phyloP scores from a whole-genome alignment of 2,888 invertebrate genomes.

The Sphaerophoria taeniata region DNA sequence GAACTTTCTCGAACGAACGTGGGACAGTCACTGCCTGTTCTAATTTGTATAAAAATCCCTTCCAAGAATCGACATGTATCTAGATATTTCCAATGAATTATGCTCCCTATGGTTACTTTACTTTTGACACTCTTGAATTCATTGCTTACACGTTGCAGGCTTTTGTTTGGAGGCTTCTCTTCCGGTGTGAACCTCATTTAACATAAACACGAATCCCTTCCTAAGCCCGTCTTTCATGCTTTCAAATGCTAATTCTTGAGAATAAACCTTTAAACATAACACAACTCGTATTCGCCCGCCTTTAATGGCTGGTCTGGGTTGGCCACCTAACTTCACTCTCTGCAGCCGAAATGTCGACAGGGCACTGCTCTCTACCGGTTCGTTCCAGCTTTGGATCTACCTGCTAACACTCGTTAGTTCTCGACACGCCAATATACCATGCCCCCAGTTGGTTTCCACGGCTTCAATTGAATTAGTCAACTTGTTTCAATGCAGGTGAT shows the following conservation, averaged over 20 bases:
- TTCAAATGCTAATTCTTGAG: not conserved
- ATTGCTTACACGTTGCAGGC: too few species aligned
- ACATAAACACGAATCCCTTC: conserved; percentile 4
- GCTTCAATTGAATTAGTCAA: conserved; percentile 64
- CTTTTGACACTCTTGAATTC: too few species aligned
- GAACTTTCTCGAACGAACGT: too few species aligned
- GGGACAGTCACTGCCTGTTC: too few species aligned
- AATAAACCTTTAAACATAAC: conserved; percentile 4
- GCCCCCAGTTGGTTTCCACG: conserved; percentile 52
- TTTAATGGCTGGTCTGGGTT: conserved; percentile 22
- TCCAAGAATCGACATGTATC: too few species aligned
- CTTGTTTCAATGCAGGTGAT: conserved; percentile 3
- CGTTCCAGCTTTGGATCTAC: not conserved
- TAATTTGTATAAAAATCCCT: too few species aligned
- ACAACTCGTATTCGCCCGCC: not conserved
- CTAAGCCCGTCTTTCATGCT: conserved; percentile 7
- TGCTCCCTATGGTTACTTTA: too few species aligned
- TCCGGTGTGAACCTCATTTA: conserved; percentile 30
- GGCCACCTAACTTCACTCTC: not conserved
- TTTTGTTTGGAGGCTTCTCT: not conserved
- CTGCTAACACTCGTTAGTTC: conserved; percentile 45
- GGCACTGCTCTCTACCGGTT: too few species aligned
- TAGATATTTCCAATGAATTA: too few species aligned
- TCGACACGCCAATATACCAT: conserved; percentile 52
- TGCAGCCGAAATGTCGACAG: conserved; percentile 15